Evolutionary conservation across 2,888 invertebrate genomes (phyloP).

Genomic region (Tenodera sinensis): DNA sequence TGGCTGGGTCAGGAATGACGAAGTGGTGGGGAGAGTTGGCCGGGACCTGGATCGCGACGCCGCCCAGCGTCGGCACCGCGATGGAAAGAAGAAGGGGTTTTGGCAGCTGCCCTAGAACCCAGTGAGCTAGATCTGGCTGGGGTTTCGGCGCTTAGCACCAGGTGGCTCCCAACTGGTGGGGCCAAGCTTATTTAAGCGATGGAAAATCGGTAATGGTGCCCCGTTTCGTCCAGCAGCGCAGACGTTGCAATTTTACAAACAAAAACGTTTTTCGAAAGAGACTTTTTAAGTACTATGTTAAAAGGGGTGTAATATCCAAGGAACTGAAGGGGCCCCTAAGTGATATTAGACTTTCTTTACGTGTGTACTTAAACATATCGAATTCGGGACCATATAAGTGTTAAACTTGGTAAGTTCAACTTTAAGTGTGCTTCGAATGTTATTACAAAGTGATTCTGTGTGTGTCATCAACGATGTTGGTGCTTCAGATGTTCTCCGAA

Average conservation of each 20-base stretch:
- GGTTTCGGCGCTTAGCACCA: constrained; percentile 37
- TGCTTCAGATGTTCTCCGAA: neutral
- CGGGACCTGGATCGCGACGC: neutral
- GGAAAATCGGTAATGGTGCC: constrained; percentile 46
- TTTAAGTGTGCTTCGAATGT: neutral
- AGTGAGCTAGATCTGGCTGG: constrained; percentile 34
- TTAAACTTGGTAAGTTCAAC: constrained; percentile 26
- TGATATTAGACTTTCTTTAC: constrained; percentile 24
- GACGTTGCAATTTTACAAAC: constrained; percentile 43
- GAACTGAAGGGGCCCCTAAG: constrained; percentile 33
- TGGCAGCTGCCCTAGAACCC: constrained; percentile 21
- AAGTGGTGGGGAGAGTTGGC: neutral
- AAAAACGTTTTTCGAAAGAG: constrained; percentile 34
- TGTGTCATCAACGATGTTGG: neutral
- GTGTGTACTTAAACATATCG: constrained; percentile 24
- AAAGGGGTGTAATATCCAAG: constrained; percentile 40
- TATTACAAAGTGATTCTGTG: neutral
- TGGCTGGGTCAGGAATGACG: neutral
- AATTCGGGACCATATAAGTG: constrained; percentile 33
- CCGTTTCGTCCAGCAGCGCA: constrained; percentile 56
- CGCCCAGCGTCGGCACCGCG: neutral
- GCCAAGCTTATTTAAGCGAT: constrained; percentile 59
- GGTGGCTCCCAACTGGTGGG: constrained; percentile 47
- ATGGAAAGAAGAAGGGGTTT: constrained; percentile 12
- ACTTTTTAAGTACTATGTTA: constrained; percentile 33